Conservation (phyloP, 2,797 vertebrate genomes). For the Coluber constrictor region DNA sequence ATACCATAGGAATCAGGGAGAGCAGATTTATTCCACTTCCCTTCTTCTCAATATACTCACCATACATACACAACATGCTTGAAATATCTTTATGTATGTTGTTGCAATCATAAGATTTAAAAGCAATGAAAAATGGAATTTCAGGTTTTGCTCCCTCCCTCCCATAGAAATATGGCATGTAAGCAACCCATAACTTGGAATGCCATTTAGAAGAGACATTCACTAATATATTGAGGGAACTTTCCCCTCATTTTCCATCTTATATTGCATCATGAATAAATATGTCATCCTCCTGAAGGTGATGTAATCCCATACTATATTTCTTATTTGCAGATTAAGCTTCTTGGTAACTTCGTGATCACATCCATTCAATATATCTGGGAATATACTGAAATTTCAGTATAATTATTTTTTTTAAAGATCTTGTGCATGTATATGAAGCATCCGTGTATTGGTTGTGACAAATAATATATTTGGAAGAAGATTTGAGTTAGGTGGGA, state of each 20-base stretch:
- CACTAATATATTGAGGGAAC: not conserved
- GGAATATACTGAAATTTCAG: not conserved
- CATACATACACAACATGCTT: not conserved
- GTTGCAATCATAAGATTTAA: not conserved
- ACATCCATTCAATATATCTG: not conserved
- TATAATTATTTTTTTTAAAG: not conserved
- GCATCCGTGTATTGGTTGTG: not conserved
- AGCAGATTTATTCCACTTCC: not conserved
- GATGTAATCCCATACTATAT: not conserved
- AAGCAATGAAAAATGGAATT: not conserved
- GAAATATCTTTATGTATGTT: not conserved
- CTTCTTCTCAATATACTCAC: not conserved
- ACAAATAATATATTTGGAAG: not conserved
- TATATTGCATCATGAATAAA: not conserved
- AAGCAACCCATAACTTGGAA: not conserved
- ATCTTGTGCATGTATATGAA: not conserved
- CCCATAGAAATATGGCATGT: not conserved
- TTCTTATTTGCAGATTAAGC: not conserved
- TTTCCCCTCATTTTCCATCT: not conserved
- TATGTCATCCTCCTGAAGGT: not conserved
- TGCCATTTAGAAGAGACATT: not conserved
- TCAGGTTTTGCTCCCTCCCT: not conserved
- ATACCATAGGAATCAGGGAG: not conserved
- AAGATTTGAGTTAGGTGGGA: not conserved
- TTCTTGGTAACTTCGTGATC: not conserved